Conservation (phyloP, 2,113 vertebrate genomes). For the Lamprotornis superbus region DNA sequence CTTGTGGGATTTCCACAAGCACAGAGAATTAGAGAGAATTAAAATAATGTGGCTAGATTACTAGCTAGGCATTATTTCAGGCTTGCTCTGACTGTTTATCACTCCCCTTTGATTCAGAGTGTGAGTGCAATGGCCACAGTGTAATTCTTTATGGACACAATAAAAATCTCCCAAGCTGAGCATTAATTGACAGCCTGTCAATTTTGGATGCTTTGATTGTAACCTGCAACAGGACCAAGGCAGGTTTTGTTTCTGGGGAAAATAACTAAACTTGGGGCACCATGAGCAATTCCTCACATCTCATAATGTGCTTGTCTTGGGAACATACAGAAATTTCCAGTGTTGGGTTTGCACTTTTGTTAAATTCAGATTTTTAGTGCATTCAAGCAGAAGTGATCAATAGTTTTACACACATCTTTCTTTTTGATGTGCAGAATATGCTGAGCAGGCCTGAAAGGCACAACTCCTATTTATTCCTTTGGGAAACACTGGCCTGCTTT, state of each 20-base stretch:
- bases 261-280: background rate
- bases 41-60: background rate
- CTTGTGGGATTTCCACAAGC: slow-evolving; percentile 3
- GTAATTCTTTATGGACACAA: background rate
- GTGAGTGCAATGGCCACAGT: background rate
- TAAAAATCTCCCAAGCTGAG: background rate
- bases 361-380: background rate
- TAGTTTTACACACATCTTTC: slow-evolving; percentile 22
- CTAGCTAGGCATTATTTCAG: background rate
- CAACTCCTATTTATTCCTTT: slow-evolving; percentile 12
- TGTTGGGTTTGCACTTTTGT: background rate
- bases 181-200: background rate
- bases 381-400: slow-evolving; percentile 2
- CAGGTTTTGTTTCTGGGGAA: background rate
- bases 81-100: background rate
- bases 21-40: background rate
- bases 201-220: background rate
- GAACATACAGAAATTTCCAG: background rate
- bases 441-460: background rate
- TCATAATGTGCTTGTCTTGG: background rate
- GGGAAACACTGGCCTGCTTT: slow-evolving; percentile 12
- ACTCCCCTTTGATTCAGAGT: background rate
- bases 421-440: slow-evolving; percentile 16
- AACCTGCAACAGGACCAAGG: background rate
- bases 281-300: accelerated